These are phyloP conservation scores for Procavia capensis DNA, from an alignment of 2,113 vertebrate genomes.

Conservation along the genomic window DNA sequence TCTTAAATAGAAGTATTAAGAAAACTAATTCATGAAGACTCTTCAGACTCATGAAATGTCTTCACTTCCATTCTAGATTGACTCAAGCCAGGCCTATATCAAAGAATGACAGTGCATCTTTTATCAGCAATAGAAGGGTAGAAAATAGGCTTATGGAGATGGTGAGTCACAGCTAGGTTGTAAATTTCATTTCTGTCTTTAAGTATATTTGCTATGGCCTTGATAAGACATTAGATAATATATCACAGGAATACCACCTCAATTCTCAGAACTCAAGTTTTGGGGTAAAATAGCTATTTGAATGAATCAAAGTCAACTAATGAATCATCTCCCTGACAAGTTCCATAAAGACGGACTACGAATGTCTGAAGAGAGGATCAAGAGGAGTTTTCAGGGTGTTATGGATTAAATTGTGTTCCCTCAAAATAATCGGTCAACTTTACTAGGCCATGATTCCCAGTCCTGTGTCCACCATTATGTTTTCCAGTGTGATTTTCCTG, in stretches of 20 bases:
- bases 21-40: not conserved
- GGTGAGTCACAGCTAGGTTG: not conserved
- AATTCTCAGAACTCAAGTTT: conserved; percentile 30
- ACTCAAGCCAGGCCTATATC: not conserved
- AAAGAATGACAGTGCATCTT: not conserved
- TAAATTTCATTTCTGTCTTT: conserved; percentile 10
- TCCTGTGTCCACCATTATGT: no score
- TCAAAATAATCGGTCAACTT: no score
- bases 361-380: not conserved
- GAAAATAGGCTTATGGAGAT: not conserved
- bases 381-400: not conserved
- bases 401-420: no score
- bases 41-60: not conserved
- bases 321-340: not conserved
- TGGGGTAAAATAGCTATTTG: not conserved
- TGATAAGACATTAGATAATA: not conserved
- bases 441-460: no score
- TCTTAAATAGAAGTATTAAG: not conserved
- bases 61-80: conserved; percentile 11
- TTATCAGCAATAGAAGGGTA: not conserved
- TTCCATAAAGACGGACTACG: not conserved
- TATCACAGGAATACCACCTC: not conserved
- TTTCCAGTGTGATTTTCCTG: no score
- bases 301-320: not conserved
- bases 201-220: conserved; percentile 10